Evolutionary conservation across 1,140 invertebrate species (phyloP).

Genomic region (Aporrectodea caliginosa): DNA sequence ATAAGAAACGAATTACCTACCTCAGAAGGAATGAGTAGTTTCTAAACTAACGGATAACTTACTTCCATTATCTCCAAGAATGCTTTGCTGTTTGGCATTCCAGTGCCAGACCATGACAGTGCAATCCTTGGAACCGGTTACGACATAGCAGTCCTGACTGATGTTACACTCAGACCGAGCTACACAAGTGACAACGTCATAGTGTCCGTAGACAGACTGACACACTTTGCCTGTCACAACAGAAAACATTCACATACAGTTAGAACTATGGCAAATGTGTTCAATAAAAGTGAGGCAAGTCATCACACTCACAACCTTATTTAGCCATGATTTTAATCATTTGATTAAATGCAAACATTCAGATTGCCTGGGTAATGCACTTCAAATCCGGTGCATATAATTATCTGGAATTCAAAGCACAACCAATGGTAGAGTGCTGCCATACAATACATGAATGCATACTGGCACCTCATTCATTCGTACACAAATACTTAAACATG

Average conservation of each 20-base stretch:
- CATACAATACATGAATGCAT: too few relatives aligned
- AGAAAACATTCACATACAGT: too few relatives aligned
- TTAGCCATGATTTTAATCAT: neutral
- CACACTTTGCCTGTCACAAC: slow-evolving; percentile 84
- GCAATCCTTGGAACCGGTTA: slow-evolving; percentile 94
- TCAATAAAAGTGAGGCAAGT: neutral
- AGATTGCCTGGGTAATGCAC: too few relatives aligned
- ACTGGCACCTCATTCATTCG: too few relatives aligned
- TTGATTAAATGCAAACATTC: too few relatives aligned
- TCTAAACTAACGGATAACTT: too few relatives aligned
- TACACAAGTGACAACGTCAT: slow-evolving; percentile 91
- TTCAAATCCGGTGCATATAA: too few relatives aligned
- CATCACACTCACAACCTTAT: neutral
- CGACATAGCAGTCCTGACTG: slow-evolving; percentile 96
- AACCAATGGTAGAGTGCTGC: too few relatives aligned
- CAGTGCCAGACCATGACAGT: slow-evolving; percentile 98
- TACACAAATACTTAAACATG: too few relatives aligned
- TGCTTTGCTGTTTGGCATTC: slow-evolving; percentile 90
- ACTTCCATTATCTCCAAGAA: slow-evolving; percentile 77
- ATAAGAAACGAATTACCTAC: too few relatives aligned
- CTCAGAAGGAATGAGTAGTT: too few relatives aligned
- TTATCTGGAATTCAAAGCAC: too few relatives aligned
- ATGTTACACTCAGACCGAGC: slow-evolving; percentile 92
- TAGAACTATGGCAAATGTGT: neutral
- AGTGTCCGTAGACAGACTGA: slow-evolving; percentile 98